Conservation (phyloP, 2,797 vertebrate genomes). For the Pyrrhura leucotis region DNA sequence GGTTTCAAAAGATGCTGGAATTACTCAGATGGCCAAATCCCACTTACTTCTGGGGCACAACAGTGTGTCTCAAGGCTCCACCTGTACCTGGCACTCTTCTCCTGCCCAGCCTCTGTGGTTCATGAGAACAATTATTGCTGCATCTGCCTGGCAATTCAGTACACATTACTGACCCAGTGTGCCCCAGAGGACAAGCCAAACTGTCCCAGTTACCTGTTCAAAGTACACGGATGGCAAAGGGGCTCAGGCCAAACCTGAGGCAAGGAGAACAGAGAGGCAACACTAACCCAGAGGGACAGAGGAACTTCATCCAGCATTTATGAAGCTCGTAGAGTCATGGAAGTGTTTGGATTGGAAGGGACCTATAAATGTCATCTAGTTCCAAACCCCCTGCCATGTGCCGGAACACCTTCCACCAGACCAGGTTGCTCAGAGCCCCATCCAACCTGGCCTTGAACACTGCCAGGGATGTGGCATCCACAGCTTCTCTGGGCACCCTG, state of each 20-base stretch:
- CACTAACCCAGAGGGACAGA: not conserved
- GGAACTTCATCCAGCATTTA: not conserved
- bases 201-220: not conserved
- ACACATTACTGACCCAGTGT: not conserved
- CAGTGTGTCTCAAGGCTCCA: not conserved
- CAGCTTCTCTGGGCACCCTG: not conserved
- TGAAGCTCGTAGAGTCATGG: not conserved
- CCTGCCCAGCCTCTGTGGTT: not conserved
- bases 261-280: not conserved
- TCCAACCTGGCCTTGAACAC: not conserved
- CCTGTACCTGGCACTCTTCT: not conserved
- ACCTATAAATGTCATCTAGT: not conserved
- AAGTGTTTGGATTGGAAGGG: not conserved
- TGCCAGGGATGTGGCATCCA: not conserved
- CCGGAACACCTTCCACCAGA: not conserved
- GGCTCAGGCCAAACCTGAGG: not conserved
- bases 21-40: not conserved
- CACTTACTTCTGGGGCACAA: not conserved
- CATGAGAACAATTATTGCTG: not conserved
- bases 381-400: not conserved
- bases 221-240: not conserved
- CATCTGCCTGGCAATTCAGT: not conserved
- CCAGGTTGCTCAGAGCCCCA: not conserved
- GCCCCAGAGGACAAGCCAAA: not conserved
- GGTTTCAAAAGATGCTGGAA: not conserved